phyloP scores from a whole-genome alignment of 2,888 invertebrate species.

The Rhagium mordax region DNA sequence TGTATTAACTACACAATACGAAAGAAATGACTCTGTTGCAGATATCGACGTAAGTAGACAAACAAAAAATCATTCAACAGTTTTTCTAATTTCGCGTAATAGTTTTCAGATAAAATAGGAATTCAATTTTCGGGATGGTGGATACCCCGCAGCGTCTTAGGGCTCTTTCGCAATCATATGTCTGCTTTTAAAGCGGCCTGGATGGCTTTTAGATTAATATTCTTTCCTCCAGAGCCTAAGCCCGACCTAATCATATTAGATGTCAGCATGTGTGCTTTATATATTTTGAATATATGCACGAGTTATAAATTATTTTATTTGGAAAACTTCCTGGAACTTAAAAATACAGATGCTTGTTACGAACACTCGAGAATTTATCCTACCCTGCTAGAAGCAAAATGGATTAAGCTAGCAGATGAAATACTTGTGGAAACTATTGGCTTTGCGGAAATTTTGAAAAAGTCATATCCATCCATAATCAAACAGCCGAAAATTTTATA shows the following conservation, averaged over 20 bases:
- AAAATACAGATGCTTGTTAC: constrained; percentile 52
- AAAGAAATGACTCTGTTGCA: constrained; percentile 56
- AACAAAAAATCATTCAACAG: not conserved
- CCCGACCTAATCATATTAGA: constrained; percentile 63
- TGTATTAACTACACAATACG: constrained; percentile 59
- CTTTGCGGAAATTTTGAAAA: constrained; percentile 61
- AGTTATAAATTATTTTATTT: constrained; percentile 61
- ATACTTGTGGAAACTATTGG: constrained; percentile 63
- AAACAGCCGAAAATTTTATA: constrained; percentile 57
- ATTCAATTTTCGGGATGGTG: constrained; percentile 61
- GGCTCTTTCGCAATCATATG: constrained; percentile 51
- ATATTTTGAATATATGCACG: constrained; percentile 59
- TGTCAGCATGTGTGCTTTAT: constrained; percentile 58
- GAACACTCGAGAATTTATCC: constrained; percentile 59
- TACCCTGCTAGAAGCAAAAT: constrained; percentile 59
- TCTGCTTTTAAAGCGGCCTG: constrained; percentile 55
- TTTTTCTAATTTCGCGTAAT: constrained; percentile 16
- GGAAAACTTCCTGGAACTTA: constrained; percentile 56
- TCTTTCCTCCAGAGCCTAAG: constrained; percentile 59
- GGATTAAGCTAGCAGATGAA: constrained; percentile 62
- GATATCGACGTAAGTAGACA: constrained; percentile 60
- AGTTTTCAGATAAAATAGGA: constrained; percentile 56
- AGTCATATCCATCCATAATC: constrained; percentile 60
- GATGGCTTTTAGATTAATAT: constrained; percentile 60
- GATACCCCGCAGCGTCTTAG: constrained; percentile 61